Evolutionary conservation across 2,113 vertebrate genomes (phyloP), one percentile per base, ranked within the genome.

Genomic region (Protomyctophum bolini): DNA sequence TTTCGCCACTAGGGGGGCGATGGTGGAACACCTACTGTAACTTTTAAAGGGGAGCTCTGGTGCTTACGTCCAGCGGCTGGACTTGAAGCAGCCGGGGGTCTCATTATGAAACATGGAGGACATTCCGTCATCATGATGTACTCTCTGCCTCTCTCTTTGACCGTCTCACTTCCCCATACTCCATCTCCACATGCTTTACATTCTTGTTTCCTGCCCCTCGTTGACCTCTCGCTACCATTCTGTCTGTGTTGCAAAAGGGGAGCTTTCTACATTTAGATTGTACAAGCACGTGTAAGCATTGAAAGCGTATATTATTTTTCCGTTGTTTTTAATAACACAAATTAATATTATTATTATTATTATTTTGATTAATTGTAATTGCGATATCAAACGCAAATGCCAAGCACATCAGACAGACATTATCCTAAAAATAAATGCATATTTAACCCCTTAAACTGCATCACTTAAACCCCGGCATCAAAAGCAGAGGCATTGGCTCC

Each of bases 81-180:
- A 74, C 81, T 68, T 76, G 69, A 80, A 86, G 82, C 81, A 75
- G 74, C 77, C 66, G 62, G 76, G 75, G 77, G 63, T 68, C 75
- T 90, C 85, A 86, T 21, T 21, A 21, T 91, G 72, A 91, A 91
- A 87, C 82, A 90, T 89, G 74, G 86, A 91, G 68, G 75, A 81
- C 59, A 10, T 63, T 73, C 82, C 33, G n/a, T 72, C 58, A 75
- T 65, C 63, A 73, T 57, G 21, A 21, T 21, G 21, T 21, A 21
- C 15, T 41, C 49, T 65, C 28, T 46, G 76, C 68, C 50, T 60
- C 63, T 63, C 66, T 75, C 57, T 71, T 68, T 46, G 61, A 74
- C 71, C 45, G 9, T 79, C 61, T 83, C 66, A 10, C 50, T 73
- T 67, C 76, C 73, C 66, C 49, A n/a, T 7, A 47, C 28, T 65